A percentile compares a stretch with the other conserved stretches of the same genome.
Evolutionary conservation across 2,797 vertebrate species (phyloP).

Genomic region (Selene dorsalis): DNA sequence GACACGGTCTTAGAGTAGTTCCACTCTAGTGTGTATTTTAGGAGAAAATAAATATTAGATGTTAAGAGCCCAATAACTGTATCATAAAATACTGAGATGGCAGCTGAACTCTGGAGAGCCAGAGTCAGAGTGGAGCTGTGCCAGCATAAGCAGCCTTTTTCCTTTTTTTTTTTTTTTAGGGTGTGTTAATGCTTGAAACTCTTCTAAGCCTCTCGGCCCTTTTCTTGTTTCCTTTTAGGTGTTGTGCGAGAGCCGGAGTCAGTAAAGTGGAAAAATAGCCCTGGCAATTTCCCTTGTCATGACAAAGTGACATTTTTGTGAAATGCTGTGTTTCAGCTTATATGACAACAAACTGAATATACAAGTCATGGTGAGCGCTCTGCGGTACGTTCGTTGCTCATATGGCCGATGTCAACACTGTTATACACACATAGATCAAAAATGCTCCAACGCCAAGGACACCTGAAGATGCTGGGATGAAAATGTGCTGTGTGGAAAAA

Average conservation of each 20-base stretch:
- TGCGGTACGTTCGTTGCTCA: background rate
- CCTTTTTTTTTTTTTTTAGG: conserved; percentile 21
- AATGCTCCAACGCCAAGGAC: background rate
- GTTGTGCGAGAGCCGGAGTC: conserved; percentile 11
- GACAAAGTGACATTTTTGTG: conserved; percentile 39
- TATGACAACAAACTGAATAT: conserved; percentile 34
- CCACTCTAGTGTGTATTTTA: conserved; percentile 28
- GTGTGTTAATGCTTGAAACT: conserved; percentile 27
- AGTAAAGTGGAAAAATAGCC: conserved; percentile 48
- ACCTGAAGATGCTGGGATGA: background rate
- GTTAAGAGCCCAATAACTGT: conserved; percentile 52
- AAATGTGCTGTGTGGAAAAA: background rate
- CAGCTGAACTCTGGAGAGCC: conserved; percentile 46
- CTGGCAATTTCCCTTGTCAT: conserved; percentile 34
- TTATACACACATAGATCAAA: background rate
- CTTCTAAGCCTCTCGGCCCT: conserved; percentile 22
- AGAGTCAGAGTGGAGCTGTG: conserved; percentile 40
- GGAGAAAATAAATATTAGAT: conserved; percentile 58
- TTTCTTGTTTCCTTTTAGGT: conserved; percentile 20
- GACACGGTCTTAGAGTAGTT: conserved; percentile 20
- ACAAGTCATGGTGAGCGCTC: conserved; percentile 4
- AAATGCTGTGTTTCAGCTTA: conserved; percentile 19
- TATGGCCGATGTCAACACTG: conserved; percentile 4
- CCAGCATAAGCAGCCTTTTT: conserved; percentile 41
- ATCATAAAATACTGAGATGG: conserved; percentile 51